phyloP scores from a whole-genome alignment of 1,140 invertebrate species.

The Liolophura sinensis region DNA sequence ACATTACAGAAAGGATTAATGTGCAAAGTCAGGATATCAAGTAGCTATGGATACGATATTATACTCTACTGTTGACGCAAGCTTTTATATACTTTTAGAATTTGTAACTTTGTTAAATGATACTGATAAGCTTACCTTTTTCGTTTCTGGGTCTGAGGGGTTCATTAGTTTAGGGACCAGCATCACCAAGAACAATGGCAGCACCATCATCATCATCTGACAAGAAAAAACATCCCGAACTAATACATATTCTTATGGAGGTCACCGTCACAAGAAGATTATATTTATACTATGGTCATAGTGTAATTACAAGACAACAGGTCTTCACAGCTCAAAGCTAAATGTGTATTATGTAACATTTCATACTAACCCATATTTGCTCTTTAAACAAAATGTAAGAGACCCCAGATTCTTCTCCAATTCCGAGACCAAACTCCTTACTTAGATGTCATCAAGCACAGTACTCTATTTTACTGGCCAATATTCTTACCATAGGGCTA shows the following conservation, averaged over 20 bases:
- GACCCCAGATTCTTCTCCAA: not conserved
- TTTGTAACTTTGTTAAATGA: not conserved
- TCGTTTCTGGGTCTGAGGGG: conserved; percentile 83
- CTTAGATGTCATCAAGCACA: too few species aligned
- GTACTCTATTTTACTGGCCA: not conserved
- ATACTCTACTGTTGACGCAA: not conserved
- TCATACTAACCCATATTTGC: not conserved
- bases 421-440: too few species aligned
- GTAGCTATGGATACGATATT: too few species aligned
- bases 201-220: conserved; percentile 90
- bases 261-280: not conserved
- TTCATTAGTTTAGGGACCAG: conserved; percentile 95
- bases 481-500: conserved; percentile 79
- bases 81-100: not conserved
- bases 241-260: not conserved
- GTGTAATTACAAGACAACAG: not conserved
- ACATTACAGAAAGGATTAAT: too few species aligned
- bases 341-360: not conserved
- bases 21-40: too few species aligned
- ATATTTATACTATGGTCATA: not conserved
- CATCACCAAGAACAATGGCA: conserved; percentile 89
- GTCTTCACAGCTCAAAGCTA: not conserved
- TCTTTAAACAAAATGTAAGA: not conserved
- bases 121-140: conserved; percentile 64
- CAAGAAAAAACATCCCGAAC: conserved; percentile 16